These are phyloP conservation scores for Amblyraja radiata DNA, from an alignment of 2,797 vertebrate genomes.

Conservation along the genomic window DNA sequence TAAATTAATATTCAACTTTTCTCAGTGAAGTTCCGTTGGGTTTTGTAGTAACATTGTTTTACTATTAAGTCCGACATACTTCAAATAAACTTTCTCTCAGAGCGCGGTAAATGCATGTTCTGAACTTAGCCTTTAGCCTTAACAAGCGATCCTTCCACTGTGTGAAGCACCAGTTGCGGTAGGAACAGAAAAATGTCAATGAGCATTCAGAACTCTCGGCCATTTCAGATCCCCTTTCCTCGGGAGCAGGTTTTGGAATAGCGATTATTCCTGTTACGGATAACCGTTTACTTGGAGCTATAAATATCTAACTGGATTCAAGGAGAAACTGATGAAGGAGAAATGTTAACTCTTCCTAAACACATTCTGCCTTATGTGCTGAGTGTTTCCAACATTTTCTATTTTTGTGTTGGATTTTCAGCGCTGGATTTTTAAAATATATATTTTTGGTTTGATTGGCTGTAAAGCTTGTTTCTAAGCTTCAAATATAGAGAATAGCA, in stretches of 20 bases:
- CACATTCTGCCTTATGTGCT: no score
- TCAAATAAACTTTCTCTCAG: neutral
- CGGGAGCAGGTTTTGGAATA: no score
- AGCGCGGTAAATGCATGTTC: neutral
- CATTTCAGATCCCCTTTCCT: neutral
- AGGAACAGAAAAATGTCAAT: neutral
- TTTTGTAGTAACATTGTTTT: conserved; percentile 3
- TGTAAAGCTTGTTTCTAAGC: neutral
- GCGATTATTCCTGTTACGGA: neutral
- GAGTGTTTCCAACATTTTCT: no score
- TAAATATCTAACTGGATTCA: neutral
- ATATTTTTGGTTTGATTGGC: no score
- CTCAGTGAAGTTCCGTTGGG: neutral
- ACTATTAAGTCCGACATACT: neutral
- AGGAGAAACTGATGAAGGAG: no score
- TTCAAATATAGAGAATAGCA: neutral
- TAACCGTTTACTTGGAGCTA: neutral
- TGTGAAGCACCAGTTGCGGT: neutral
- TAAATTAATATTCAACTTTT: neutral
- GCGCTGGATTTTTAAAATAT: no score
- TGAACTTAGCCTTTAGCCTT: neutral
- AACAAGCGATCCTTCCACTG: neutral
- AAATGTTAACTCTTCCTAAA: no score
- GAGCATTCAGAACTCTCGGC: neutral
- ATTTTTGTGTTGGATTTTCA: no score